These are phyloP conservation scores for Mantis religiosa DNA, from an alignment of 2,888 invertebrate species.

Conservation along the genomic window DNA sequence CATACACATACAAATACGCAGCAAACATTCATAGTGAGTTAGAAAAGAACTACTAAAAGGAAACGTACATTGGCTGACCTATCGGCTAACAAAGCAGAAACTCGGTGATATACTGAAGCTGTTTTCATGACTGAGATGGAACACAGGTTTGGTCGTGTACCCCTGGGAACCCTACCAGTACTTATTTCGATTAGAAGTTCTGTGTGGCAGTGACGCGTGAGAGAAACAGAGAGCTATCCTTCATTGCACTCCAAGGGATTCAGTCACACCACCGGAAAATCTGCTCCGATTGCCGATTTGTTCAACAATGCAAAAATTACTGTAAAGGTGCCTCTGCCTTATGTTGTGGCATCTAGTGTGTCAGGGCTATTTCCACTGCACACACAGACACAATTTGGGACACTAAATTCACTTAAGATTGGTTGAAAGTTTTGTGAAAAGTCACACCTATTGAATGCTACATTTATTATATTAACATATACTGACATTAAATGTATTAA, in stretches of 20 bases:
- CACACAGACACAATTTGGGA: too few relatives aligned
- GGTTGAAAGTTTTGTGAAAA: too few relatives aligned
- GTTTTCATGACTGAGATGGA: not conserved
- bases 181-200: not conserved
- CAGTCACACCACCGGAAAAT: too few relatives aligned
- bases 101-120: not conserved
- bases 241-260: not conserved
- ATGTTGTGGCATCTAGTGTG: too few relatives aligned
- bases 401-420: too few relatives aligned
- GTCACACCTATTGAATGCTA: too few relatives aligned
- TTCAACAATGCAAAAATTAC: too few relatives aligned
- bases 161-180: not conserved
- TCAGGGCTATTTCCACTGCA: too few relatives aligned
- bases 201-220: not conserved
- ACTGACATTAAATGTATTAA: too few relatives aligned
- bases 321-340: too few relatives aligned
- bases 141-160: not conserved
- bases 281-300: too few relatives aligned
- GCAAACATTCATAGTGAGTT: not conserved
- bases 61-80: not conserved
- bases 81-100: not conserved
- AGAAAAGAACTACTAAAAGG: not conserved
- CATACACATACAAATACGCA: not conserved
- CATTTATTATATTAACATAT: too few relatives aligned
- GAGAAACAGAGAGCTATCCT: not conserved